Conservation (phyloP, 2,797 vertebrate genomes). For the Artibeus lituratus region DNA sequence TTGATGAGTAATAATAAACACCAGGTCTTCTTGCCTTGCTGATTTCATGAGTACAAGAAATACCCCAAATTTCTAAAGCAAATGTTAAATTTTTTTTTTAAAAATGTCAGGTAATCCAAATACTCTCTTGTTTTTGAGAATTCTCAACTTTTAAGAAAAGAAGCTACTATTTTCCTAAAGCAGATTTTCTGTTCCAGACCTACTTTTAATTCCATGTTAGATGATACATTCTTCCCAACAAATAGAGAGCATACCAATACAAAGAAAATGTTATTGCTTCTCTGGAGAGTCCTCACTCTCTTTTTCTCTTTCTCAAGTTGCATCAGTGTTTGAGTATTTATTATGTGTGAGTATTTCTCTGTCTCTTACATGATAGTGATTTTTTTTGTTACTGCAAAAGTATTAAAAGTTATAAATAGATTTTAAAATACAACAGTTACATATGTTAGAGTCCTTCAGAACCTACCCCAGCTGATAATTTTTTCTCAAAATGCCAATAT, state of each 20-base stretch:
- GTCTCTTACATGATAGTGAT: not conserved
- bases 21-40: not conserved
- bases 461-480: constrained; percentile 38
- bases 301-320: not conserved
- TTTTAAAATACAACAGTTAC: not conserved
- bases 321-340: constrained; percentile 18
- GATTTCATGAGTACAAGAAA: not conserved
- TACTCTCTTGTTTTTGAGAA: not conserved
- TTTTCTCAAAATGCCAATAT: not conserved
- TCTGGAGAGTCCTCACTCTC: not conserved
- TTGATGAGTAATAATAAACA: not conserved
- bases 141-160: not conserved
- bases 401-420: constrained; percentile 48
- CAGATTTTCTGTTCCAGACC: not conserved
- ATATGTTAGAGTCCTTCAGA: constrained; percentile 47
- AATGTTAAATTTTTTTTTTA: not conserved
- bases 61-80: not conserved
- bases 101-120: not conserved
- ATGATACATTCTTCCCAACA: not conserved
- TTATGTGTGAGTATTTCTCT: not conserved
- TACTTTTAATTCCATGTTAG: not conserved
- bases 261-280: not conserved
- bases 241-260: not conserved
- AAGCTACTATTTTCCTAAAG: not conserved
- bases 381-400: not conserved